Percentiles rank a stretch among this genome's conserved stretches.
These are phyloP conservation scores for Jacana jacana DNA, from an alignment of 2,113 vertebrate species.

Conservation along the genomic window DNA sequence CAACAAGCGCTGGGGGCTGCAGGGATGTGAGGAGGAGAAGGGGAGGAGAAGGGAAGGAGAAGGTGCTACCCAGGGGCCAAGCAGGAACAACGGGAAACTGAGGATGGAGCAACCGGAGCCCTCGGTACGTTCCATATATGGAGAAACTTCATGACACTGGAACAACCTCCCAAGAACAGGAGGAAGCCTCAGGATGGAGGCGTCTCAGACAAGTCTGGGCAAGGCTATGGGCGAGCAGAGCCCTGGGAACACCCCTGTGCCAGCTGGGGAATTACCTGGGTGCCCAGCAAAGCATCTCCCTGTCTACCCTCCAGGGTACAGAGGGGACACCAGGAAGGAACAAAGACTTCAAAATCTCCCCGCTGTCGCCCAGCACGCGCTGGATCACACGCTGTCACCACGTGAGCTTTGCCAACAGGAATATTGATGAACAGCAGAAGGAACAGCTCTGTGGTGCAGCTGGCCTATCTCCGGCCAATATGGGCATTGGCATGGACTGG, in stretches of 20 bases:
- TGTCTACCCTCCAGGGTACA: accelerated
- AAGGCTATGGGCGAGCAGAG: not conserved
- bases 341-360: not conserved
- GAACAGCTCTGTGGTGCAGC: not conserved
- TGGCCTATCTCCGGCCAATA: not conserved
- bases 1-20: not conserved
- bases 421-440: not conserved
- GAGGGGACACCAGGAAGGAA: not conserved
- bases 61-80: not conserved
- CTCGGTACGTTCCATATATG: slow-evolving; percentile 32
- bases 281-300: not conserved
- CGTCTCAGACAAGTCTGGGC: not conserved
- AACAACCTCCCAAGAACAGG: not conserved
- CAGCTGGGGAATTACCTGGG: not conserved
- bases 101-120: slow-evolving; percentile 18
- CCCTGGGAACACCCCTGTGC: accelerated
- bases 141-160: slow-evolving; percentile 30
- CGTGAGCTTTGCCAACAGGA: not conserved
- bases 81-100: not conserved
- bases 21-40: not conserved
- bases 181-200: not conserved
- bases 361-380: not conserved
- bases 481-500: not conserved
- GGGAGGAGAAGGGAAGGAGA: not conserved
- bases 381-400: not conserved